These are phyloP conservation scores for Centropus bengalensis DNA, from an alignment of 2,113 vertebrate species.

Conservation along the genomic window DNA sequence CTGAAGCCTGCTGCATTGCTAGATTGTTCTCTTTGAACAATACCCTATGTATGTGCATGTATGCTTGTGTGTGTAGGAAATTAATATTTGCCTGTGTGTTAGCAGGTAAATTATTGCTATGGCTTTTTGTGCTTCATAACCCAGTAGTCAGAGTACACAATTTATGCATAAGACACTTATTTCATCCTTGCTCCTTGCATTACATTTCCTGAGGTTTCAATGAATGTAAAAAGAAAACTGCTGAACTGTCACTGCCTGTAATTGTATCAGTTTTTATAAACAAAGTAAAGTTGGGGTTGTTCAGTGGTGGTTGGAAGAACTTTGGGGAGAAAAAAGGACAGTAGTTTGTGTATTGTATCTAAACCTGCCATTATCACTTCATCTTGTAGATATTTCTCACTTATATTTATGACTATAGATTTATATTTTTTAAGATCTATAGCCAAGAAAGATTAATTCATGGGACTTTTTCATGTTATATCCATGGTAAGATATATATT, in stretches of 20 bases:
- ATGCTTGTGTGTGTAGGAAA: neutral
- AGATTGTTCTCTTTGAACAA: neutral
- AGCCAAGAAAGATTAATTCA: neutral
- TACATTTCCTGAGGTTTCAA: slow-evolving; percentile 23
- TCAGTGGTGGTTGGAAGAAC: neutral
- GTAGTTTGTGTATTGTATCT: neutral
- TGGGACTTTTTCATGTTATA: neutral
- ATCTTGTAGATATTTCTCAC: neutral
- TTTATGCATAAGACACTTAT: neutral
- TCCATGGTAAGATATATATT: neutral
- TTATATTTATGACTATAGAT: neutral
- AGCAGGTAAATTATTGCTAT: neutral
- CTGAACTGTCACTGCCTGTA: neutral
- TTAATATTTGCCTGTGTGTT: neutral
- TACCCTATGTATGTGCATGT: rapidly evolving
- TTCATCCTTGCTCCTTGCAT: neutral
- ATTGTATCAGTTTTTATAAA: slow-evolving; percentile 40
- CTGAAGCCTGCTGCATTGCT: neutral
- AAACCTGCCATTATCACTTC: neutral
- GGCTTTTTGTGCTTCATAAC: neutral
- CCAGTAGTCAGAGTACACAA: neutral
- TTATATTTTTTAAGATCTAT: neutral
- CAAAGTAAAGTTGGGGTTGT: neutral
- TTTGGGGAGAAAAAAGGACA: neutral
- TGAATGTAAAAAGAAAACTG: slow-evolving; percentile 15